These are phyloP conservation scores for Campylomormyrus numenius DNA, from an alignment of 2,113 vertebrate species.

Conservation along the genomic window DNA sequence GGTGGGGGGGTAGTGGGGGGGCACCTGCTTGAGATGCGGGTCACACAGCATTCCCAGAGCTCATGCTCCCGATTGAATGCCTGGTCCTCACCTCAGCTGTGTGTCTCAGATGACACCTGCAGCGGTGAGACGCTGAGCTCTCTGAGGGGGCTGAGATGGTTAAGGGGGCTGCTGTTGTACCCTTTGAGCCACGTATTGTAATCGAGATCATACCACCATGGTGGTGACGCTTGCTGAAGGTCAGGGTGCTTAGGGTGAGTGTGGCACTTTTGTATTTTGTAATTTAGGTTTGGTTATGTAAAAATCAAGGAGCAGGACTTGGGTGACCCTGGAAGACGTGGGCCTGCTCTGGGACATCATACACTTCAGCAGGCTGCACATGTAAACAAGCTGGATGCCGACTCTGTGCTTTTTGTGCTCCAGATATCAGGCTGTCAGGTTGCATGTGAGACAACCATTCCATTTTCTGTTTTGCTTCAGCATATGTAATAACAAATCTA, in stretches of 20 bases:
- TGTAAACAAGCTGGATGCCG: not conserved
- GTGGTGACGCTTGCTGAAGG: not conserved
- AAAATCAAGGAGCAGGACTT: not conserved
- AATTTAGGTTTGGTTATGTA: not conserved
- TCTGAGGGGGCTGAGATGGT: not conserved
- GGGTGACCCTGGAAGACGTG: not conserved
- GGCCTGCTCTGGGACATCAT: not conserved
- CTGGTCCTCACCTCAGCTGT: not conserved
- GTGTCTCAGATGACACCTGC: not conserved
- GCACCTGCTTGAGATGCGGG: conserved; percentile 62
- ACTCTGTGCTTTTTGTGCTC: not conserved
- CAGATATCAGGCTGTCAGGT: not conserved
- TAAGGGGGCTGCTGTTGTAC: not conserved
- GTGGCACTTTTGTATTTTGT: not conserved
- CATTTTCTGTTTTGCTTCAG: not conserved
- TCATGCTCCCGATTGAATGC: not conserved
- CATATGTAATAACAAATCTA: not conserved
- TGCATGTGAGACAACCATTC: not conserved
- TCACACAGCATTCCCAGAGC: conserved; percentile 51
- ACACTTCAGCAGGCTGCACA: not conserved
- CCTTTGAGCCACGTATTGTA: not conserved
- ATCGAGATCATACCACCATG: not conserved
- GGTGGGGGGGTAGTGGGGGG: conserved; percentile 10
- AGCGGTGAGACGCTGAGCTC: not conserved
- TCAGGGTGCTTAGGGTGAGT: not conserved